phyloP scores from a whole-genome alignment of 2,888 invertebrate species.

The Lissonota sp. region DNA sequence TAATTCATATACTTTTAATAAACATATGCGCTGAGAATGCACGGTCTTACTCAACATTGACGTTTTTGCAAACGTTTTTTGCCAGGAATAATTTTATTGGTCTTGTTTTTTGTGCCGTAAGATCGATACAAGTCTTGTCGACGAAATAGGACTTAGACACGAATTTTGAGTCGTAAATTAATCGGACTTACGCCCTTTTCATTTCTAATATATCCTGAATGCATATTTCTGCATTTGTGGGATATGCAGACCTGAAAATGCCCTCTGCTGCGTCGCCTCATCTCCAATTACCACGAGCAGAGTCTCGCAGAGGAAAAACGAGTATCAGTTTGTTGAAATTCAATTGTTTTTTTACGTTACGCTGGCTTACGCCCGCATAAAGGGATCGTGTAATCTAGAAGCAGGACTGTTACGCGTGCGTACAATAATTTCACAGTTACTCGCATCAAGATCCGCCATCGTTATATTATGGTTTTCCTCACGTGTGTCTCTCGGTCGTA shows the following conservation, averaged over 20 bases:
- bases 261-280: slow-evolving; percentile 1
- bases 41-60: no score
- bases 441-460: slow-evolving; percentile 16
- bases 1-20: no score
- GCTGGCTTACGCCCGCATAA: slow-evolving; percentile 55
- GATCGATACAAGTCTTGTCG: not conserved
- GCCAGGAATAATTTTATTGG: no score
- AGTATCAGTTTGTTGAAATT: slow-evolving; percentile 21
- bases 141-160: not conserved
- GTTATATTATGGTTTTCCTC: slow-evolving; percentile 43
- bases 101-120: not conserved
- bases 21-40: no score
- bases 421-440: slow-evolving; percentile 19
- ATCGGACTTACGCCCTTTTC: no score
- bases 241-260: not conserved
- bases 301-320: slow-evolving; percentile 7
- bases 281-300: slow-evolving; percentile 42
- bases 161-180: no score
- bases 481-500: slow-evolving; percentile 27
- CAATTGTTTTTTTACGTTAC: slow-evolving; percentile 31
- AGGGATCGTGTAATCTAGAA: slow-evolving; percentile 31
- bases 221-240: not conserved
- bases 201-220: not conserved
- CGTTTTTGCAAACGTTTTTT: no score
- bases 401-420: not conserved